Conservation (phyloP, 2,888 invertebrate species). For the Tachina lurida region DNA sequence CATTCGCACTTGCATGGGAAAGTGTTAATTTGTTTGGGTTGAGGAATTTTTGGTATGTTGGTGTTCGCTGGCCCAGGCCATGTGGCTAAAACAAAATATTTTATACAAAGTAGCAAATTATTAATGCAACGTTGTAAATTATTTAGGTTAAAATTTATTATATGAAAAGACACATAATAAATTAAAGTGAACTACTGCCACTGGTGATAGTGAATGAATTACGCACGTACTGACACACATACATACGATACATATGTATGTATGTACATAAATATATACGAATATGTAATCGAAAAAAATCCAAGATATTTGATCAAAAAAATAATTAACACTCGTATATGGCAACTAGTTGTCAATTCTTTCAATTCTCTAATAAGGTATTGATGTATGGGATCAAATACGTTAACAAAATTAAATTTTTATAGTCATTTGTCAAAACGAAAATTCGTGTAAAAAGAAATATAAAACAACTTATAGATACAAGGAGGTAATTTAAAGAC, state of each 20-base stretch:
- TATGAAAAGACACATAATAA: conserved; percentile 19
- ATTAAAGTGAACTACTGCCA: not conserved
- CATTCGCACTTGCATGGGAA: not conserved
- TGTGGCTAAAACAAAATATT: conserved; percentile 14
- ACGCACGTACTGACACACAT: not conserved
- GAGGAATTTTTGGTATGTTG: conserved; percentile 20
- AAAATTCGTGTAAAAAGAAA: not conserved
- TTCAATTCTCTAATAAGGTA: conserved; percentile 27
- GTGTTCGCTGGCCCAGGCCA: not conserved
- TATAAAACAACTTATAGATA: not conserved
- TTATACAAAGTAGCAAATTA: conserved; percentile 46
- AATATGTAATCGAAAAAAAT: not conserved
- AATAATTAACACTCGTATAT: conserved; percentile 36
- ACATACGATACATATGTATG: not conserved
- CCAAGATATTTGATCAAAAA: conserved; percentile 16
- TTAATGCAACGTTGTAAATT: conserved; percentile 60
- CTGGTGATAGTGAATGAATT: not conserved
- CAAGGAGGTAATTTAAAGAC: too few species aligned
- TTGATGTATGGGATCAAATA: conserved; percentile 39
- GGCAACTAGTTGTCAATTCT: conserved; percentile 19
- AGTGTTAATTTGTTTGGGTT: conserved; percentile 5
- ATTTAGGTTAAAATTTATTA: conserved; percentile 60
- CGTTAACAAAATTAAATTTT: conserved; percentile 27
- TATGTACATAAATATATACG: not conserved
- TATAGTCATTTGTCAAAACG: conserved; percentile 19